Evolutionary conservation across 2,888 invertebrate genomes (phyloP).

Genomic region (Patella depressa): DNA sequence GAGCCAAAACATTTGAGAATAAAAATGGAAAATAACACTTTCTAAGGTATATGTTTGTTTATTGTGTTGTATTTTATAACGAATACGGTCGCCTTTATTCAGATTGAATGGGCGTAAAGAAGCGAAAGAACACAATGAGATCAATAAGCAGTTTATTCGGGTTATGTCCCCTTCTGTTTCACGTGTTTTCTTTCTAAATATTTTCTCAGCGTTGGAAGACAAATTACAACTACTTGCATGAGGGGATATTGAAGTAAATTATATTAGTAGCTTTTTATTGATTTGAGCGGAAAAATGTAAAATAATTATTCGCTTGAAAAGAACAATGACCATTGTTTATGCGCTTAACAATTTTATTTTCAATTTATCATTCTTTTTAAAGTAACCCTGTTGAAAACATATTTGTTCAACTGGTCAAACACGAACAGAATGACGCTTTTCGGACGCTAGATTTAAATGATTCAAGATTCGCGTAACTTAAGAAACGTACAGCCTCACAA

Average conservation of each 20-base stretch:
- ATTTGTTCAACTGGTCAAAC: no score
- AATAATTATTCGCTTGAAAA: no score
- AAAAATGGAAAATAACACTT: background rate
- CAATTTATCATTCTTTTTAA: no score
- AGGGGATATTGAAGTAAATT: background rate
- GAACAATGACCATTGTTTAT: no score
- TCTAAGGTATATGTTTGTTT: background rate
- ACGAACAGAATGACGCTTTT: no score
- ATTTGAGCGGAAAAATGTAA: no score
- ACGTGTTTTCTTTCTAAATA: background rate
- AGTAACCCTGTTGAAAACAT: no score
- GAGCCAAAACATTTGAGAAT: background rate
- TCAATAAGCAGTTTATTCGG: background rate
- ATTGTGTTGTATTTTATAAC: background rate
- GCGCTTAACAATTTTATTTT: no score
- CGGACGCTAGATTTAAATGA: no score
- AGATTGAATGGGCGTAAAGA: slow-evolving; percentile 7
- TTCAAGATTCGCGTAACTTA: no score
- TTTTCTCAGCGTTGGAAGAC: background rate
- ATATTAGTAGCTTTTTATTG: no score
- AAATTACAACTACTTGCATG: slow-evolving; percentile 5
- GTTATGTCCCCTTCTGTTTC: background rate
- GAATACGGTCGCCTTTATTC: background rate
- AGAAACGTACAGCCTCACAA: no score
- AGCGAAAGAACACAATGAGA: background rate